phyloP scores from a whole-genome alignment of 2,113 vertebrate genomes.

The Camelus dromedarius region DNA sequence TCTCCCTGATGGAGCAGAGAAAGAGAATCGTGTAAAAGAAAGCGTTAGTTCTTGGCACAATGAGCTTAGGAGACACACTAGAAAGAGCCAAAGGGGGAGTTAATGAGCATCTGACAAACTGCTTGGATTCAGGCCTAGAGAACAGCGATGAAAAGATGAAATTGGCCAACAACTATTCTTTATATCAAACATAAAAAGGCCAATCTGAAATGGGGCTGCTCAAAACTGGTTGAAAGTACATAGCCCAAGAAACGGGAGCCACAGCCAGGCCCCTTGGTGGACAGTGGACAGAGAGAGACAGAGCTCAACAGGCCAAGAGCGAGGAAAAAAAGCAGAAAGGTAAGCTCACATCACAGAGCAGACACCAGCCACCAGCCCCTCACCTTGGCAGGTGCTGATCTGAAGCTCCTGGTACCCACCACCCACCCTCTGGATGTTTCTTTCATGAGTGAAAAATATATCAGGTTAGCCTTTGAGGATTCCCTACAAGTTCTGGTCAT shows the following conservation, averaged over 20 bases:
- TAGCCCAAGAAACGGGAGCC: slow-evolving; percentile 87
- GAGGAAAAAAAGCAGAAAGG: not conserved
- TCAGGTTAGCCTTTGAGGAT: not conserved
- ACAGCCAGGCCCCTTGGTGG: slow-evolving; percentile 78
- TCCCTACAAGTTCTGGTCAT: slow-evolving; percentile 50
- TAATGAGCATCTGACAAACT: slow-evolving; percentile 98
- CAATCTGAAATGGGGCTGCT: slow-evolving; percentile 93
- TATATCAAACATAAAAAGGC: slow-evolving; percentile 94
- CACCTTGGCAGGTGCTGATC: not conserved
- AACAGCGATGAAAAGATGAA: slow-evolving; percentile 93
- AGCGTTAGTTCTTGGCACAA: slow-evolving; percentile 95
- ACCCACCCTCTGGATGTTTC: not conserved
- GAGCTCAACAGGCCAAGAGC: slow-evolving; percentile 77
- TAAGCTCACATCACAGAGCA: not conserved
- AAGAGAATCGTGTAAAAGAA: slow-evolving; percentile 93
- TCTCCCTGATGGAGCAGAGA: slow-evolving; percentile 94
- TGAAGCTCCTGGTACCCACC: not conserved
- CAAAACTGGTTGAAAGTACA: slow-evolving; percentile 89
- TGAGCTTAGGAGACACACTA: slow-evolving; percentile 94
- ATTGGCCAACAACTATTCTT: slow-evolving; percentile 92
- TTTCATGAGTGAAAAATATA: slow-evolving; percentile 20
- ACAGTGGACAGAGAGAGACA: slow-evolving; percentile 82
- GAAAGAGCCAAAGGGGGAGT: slow-evolving; percentile 95
- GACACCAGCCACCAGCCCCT: not conserved
- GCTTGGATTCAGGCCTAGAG: slow-evolving; percentile 94